Evolutionary conservation across 2,888 invertebrate genomes (phyloP), one percentile per base, ranked within the genome.

Genomic region (Eupithecia vulgata): DNA sequence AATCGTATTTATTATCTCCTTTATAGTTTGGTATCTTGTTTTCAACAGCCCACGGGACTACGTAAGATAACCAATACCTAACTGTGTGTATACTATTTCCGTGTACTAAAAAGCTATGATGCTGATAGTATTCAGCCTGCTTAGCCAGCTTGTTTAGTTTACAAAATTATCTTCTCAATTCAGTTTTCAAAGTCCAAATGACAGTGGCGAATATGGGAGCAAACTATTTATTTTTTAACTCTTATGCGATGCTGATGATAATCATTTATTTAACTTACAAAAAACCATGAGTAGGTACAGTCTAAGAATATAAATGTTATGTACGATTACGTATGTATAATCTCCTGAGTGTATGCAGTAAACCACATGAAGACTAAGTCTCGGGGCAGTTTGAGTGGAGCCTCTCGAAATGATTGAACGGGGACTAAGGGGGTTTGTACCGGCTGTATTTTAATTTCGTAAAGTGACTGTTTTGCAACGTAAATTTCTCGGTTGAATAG

Each of bases 321-420:
- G 77, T 30, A 30, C 30, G 30, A 30, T 1, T 30, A 30, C 4
- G 30, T 67, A 80, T 78, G 79, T 67, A 84, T 77, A 78, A 78
- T 86, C 83, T 85, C 83, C 83, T 84, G 80, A 80, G 81, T 81
- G 79, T 82, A 84, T 82, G 83, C 84, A 85, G 84, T 84, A 81
- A 74, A 21, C 37, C 62, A 69, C 65, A 73, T 82, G 82, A 83
- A 88, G 88, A 88, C 88, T 87, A 88, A 88, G 90, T 88, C 88
- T 83, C 82, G 85, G 87, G 91, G 90, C 90, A 85, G 87, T 89
- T 90, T 88, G 89, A 89, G 87, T 85, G 85, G 80, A 85, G 86
- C 87, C 90, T 90, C 88, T 93, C 86, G 91, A 92, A 92, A 93
- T 94, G 93, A 94, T 94, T 94, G 93, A 93, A 89, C 90, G 85